A percentile compares a stretch with the other conserved stretches of the same genome.
Evolutionary conservation across 2,797 vertebrate genomes (phyloP).

Genomic region (Falco concolor): DNA sequence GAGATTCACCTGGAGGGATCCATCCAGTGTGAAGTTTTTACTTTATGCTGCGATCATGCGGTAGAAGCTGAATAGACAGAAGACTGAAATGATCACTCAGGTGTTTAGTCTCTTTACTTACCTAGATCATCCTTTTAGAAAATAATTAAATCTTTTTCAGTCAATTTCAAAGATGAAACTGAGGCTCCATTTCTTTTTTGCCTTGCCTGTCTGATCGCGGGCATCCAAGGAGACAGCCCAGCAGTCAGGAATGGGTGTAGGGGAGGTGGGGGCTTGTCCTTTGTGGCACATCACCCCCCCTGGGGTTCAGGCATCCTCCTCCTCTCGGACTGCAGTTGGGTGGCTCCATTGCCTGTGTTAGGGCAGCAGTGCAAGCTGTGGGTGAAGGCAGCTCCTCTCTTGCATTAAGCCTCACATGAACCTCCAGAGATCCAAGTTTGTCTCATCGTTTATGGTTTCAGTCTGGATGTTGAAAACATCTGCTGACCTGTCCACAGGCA

Average conservation of each 20-base stretch:
- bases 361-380: background rate
- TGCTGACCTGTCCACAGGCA: slow-evolving; percentile 14
- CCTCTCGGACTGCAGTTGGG: accelerated
- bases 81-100: background rate
- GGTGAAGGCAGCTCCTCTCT: background rate
- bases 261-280: background rate
- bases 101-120: background rate
- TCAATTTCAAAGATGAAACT: background rate
- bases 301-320: background rate
- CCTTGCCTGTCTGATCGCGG: background rate
- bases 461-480: slow-evolving; percentile 42
- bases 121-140: background rate
- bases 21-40: background rate
- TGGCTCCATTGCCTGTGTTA: accelerated
- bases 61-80: background rate
- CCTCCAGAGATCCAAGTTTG: background rate
- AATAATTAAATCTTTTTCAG: background rate
- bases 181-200: accelerated
- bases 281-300: background rate
- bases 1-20: background rate
- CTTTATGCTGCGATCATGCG: background rate
- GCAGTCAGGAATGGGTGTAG: background rate
- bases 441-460: background rate
- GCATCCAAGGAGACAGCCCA: background rate
- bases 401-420: background rate